Evolutionary conservation across 2,797 vertebrate species (phyloP), one percentile per base, ranked within the genome.

Genomic region (Clarias pachynema): DNA sequence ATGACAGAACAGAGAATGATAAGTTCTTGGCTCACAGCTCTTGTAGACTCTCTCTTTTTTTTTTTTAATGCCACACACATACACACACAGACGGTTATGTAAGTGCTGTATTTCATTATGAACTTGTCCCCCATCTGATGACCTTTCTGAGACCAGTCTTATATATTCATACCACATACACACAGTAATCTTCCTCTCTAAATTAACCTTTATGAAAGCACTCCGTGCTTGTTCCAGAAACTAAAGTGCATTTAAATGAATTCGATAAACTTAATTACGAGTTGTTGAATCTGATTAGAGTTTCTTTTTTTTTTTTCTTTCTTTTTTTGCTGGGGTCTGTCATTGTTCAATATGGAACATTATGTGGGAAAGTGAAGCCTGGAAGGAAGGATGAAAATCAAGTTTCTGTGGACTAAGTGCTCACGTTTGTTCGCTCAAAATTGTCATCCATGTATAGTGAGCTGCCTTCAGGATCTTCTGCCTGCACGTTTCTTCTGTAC

Each of bases 181-280:
- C 49, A 31, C 85, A 88, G 84, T 87, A 83, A 88, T 88, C 87
- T 86, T 87, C 87, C 83, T 85, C 44, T 86, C 84, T 79, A 88
- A 88, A 89, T 87, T 69, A 89, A 87, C 87, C 85, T 87, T 87
- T 87, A 82, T 88, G 84, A 82, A 82, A 86, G 86, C 84, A 84
- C 73, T 62, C 82, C 63, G 83, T 40, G 77, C 77, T 79, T 79
- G 77, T 79, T 62, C 89, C 85, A 85, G 81, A 83, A 78, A 72
- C 89, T 74, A 78, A 84, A 83, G 81, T 69, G 66, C 81, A 80
- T 56, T 82, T 87, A 88, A 84, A 88, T 88, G 69, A 86, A 88
- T 89, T 84, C 81, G 86, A 87, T 87, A 83, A 86, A 87, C 83
- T 84, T 85, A 88, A 87, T 89, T 87, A 89, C 68, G 34, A 85